Conservation (phyloP, 2,888 invertebrate species). For the Plebejus melissa region DNA sequence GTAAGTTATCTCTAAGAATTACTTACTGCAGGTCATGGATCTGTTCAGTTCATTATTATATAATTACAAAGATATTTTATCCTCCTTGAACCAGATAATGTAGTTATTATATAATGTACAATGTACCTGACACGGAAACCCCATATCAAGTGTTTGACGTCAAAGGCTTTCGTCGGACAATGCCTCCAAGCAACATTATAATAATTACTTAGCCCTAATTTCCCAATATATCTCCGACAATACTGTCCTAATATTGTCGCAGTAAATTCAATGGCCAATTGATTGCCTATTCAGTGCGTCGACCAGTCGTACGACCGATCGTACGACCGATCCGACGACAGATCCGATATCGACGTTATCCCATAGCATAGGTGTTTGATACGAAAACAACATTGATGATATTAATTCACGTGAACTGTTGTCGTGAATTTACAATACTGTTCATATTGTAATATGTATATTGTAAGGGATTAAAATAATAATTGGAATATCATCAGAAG, state of each 20-base stretch:
- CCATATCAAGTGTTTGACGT: background rate
- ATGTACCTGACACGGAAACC: background rate
- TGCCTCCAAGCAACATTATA: conserved; percentile 5
- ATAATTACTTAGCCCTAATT: conserved; percentile 10
- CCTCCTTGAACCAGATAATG: too few relatives aligned
- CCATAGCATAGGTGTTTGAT: conserved; percentile 2
- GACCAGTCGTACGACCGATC: background rate
- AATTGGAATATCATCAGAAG: background rate
- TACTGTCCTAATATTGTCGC: conserved; percentile 20
- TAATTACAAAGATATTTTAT: too few relatives aligned
- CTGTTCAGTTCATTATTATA: too few relatives aligned
- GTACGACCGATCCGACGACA: background rate
- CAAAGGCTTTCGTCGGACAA: background rate
- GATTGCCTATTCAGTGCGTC: conserved; percentile 16
- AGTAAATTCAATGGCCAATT: conserved; percentile 19
- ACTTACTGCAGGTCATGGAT: too few relatives aligned
- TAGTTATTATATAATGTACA: background rate
- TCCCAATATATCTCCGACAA: conserved; percentile 16
- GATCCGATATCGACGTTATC: conserved; percentile 2
- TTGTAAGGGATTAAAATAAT: background rate
- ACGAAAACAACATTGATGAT: conserved; percentile 20
- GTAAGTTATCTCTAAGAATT: too few relatives aligned
- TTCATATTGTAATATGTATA: background rate
- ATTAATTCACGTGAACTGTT: conserved; percentile 9
- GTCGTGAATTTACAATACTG: conserved; percentile 1